phyloP scores from a whole-genome alignment of 2,888 invertebrate genomes.

The Rhynchonema sp. region DNA sequence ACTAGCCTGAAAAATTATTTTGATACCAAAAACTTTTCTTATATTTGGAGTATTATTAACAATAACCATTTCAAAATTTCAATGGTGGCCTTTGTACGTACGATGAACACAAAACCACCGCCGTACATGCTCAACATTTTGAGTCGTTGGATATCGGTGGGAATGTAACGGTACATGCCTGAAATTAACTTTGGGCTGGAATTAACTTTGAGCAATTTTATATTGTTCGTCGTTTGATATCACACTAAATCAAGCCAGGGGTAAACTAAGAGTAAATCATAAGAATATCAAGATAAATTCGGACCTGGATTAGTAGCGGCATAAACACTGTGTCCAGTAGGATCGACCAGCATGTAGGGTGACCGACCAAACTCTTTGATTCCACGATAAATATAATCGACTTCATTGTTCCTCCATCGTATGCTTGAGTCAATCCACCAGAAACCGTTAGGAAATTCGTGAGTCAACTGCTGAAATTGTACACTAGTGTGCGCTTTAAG shows the following conservation, averaged over 20 bases:
- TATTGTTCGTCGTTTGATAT: too few relatives aligned
- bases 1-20: constrained; percentile 9
- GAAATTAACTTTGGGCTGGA: too few relatives aligned
- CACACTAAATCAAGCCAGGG: too few relatives aligned
- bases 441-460: background rate
- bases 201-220: too few relatives aligned
- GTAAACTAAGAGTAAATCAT: background rate
- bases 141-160: constrained; percentile 16
- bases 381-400: background rate
- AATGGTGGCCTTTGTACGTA: constrained; percentile 1
- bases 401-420: background rate
- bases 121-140: constrained; percentile 17
- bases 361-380: background rate
- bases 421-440: background rate
- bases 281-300: too few relatives aligned
- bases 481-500: too few relatives aligned
- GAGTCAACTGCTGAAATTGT: background rate
- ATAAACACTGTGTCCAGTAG: constrained; percentile 2
- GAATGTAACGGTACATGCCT: constrained; percentile 20
- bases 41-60: too few relatives aligned
- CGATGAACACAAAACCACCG: constrained; percentile 10
- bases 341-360: constrained; percentile 1
- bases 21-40: too few relatives aligned
- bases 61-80: constrained; percentile 22
- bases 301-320: constrained; percentile 1